A percentile compares a stretch with the other conserved stretches of the same genome.
These are phyloP conservation scores for Merluccius polli DNA, from an alignment of 2,797 vertebrate genomes.

Conservation along the genomic window DNA sequence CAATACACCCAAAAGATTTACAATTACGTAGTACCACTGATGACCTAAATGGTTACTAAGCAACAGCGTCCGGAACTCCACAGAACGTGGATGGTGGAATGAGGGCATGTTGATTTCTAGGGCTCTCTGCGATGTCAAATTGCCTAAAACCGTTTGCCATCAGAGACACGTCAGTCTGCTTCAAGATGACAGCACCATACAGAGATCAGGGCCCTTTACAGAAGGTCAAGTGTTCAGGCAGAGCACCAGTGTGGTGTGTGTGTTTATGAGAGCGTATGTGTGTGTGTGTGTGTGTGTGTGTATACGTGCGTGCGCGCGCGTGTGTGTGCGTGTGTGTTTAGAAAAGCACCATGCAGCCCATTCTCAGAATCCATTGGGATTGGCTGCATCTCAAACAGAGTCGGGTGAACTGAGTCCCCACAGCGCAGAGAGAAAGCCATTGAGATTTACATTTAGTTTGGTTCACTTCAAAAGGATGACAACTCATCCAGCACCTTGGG, in stretches of 20 bases:
- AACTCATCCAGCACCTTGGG: constrained; percentile 13
- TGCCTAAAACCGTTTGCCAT: constrained; percentile 18
- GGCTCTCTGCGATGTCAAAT: constrained; percentile 43
- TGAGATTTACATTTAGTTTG: constrained; percentile 6
- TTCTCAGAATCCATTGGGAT: background rate
- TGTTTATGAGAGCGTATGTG: background rate
- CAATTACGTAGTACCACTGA: background rate
- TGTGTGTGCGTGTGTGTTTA: background rate
- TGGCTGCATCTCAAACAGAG: background rate
- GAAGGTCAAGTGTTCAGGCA: constrained; percentile 63
- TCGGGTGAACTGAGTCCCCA: background rate
- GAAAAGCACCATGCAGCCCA: constrained; percentile 17
- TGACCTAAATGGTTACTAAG: background rate
- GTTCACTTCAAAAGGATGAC: constrained; percentile 30
- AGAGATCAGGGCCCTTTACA: constrained; percentile 53
- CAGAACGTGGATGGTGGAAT: constrained; percentile 12
- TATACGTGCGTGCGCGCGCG: background rate
- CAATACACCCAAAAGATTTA: background rate
- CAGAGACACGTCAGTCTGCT: constrained; percentile 48
- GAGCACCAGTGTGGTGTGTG: constrained; percentile 49
- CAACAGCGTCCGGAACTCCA: constrained; percentile 31
- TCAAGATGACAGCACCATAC: constrained; percentile 67
- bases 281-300: constrained; percentile 19
- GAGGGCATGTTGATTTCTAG: constrained; percentile 34
- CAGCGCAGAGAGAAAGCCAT: background rate